phyloP scores from a whole-genome alignment of 2,888 invertebrate genomes.

The Diaprepes abbreviatus region DNA sequence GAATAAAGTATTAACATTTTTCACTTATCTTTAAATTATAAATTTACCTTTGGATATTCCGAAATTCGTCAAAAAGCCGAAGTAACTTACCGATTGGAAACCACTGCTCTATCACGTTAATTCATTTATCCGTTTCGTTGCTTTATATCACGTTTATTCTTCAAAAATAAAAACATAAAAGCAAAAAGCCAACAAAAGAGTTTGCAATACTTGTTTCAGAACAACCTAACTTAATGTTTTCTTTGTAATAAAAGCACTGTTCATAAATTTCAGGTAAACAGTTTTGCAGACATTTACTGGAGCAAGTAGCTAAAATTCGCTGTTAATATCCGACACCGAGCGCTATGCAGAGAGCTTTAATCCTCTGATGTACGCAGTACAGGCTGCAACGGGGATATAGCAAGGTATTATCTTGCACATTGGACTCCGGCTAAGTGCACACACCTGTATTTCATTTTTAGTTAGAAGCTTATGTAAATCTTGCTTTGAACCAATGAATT shows the following conservation, averaged over 20 bases:
- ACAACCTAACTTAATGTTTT: not conserved
- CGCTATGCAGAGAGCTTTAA: slow-evolving; percentile 1
- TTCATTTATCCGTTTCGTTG: too few species aligned
- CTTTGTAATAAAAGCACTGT: not conserved
- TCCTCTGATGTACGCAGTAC: slow-evolving; percentile 1
- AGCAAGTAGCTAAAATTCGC: slow-evolving; percentile 16
- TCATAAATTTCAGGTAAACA: slow-evolving; percentile 5
- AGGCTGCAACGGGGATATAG: not conserved
- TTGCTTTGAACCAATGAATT: not conserved
- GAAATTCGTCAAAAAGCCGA: too few species aligned
- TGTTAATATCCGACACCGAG: not conserved
- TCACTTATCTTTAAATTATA: too few species aligned
- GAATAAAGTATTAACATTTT: too few species aligned
- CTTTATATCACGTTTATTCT: too few species aligned
- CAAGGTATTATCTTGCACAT: slow-evolving; percentile 3
- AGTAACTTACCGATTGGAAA: too few species aligned
- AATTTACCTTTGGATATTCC: too few species aligned
- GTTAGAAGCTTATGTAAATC: slow-evolving; percentile 8
- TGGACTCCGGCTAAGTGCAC: not conserved
- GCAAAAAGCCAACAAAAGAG: not conserved
- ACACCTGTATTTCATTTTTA: slow-evolving; percentile 6
- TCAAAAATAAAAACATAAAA: not conserved
- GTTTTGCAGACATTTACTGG: slow-evolving; percentile 1
- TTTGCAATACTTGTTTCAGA: not conserved
- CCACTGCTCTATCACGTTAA: too few species aligned